phyloP scores from a whole-genome alignment of 2,797 vertebrate genomes.

The Enteromius treurensis region DNA sequence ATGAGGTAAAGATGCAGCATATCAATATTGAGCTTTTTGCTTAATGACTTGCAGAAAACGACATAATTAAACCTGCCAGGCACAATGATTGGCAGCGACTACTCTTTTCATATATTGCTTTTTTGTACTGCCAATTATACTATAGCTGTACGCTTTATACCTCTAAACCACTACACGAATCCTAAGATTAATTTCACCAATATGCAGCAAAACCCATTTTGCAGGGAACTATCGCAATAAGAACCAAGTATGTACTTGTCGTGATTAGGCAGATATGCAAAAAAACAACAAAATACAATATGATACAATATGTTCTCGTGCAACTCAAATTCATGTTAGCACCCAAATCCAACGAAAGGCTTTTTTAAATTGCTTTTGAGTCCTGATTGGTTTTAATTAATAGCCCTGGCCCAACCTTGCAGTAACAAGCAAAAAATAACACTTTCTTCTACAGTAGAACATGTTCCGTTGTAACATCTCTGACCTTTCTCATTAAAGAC shows the following conservation, averaged over 20 bases:
- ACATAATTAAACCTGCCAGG: background rate
- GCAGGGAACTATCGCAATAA: background rate
- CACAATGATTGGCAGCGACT: background rate
- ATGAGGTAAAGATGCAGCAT: background rate
- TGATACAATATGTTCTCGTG: background rate
- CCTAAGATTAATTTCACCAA: background rate
- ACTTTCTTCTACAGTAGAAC: background rate
- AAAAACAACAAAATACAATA: background rate
- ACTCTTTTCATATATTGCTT: background rate
- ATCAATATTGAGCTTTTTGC: background rate
- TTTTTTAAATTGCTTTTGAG: background rate
- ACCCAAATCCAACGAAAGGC: background rate
- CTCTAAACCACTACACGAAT: background rate
- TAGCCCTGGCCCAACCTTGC: background rate
- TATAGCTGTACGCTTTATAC: background rate
- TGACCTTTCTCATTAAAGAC: conserved; percentile 37
- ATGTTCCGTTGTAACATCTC: background rate
- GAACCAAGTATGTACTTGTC: background rate
- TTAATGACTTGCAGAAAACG: background rate
- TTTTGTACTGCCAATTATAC: background rate
- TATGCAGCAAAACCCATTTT: background rate
- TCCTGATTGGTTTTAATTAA: conserved; percentile 13
- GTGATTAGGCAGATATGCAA: background rate
- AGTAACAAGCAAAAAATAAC: conserved; percentile 21
- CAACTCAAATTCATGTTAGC: background rate